phyloP scores from a whole-genome alignment of 1,140 invertebrate species.

The Anagrus nilaparvatae region DNA sequence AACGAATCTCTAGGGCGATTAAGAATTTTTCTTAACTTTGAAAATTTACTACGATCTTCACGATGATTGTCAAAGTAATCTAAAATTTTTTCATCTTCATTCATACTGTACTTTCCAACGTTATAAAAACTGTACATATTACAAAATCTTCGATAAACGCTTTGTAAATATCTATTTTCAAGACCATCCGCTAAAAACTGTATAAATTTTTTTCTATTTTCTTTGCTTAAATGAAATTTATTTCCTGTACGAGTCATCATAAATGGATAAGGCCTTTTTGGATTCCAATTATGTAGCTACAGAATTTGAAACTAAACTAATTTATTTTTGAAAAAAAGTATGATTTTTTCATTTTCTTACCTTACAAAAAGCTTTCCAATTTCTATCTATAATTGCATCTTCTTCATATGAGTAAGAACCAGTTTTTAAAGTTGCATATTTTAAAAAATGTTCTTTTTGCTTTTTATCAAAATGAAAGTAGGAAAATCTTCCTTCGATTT shows the following conservation, averaged over 20 bases:
- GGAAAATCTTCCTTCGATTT: slow-evolving; percentile 26
- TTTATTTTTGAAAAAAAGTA: background rate
- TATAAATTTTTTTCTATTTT: slow-evolving; percentile 24
- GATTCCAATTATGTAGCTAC: slow-evolving; percentile 26
- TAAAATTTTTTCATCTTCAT: slow-evolving; percentile 28
- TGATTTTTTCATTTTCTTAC: slow-evolving; percentile 14
- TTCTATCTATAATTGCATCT: slow-evolving; percentile 22
- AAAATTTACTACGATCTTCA: slow-evolving; percentile 19
- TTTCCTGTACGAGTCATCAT: slow-evolving; percentile 14
- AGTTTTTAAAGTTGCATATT: slow-evolving; percentile 15
- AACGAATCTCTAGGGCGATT: slow-evolving; percentile 31
- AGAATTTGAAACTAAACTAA: slow-evolving; percentile 5
- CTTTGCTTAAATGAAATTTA: slow-evolving; percentile 7
- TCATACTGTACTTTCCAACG: slow-evolving; percentile 16
- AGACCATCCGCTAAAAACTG: slow-evolving; percentile 31
- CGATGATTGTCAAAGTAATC: slow-evolving; percentile 20
- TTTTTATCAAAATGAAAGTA: slow-evolving; percentile 1
- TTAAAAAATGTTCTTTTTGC: slow-evolving; percentile 20
- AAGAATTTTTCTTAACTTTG: slow-evolving; percentile 26
- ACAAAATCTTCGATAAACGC: slow-evolving; percentile 29
- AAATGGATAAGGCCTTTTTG: slow-evolving; percentile 19
- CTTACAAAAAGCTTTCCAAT: slow-evolving; percentile 32
- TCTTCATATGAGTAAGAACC: slow-evolving; percentile 21
- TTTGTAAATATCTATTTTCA: slow-evolving; percentile 26
- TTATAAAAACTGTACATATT: slow-evolving; percentile 20